Conservation (phyloP, 2,797 vertebrate genomes). For the Lagorchestes hirsutus region DNA sequence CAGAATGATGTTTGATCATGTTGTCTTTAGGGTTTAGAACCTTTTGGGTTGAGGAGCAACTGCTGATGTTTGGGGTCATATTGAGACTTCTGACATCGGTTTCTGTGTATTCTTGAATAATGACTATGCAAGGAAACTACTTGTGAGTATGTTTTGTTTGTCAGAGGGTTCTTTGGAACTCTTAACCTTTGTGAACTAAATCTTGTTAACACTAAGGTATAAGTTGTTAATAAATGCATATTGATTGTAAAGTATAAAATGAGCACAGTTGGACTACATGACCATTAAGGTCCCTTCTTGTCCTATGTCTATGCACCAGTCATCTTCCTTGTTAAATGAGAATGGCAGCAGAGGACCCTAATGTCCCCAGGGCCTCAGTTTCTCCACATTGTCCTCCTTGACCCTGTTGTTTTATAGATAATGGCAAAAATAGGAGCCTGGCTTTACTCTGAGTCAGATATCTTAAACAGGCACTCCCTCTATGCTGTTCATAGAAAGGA, state of each 20-base stretch:
- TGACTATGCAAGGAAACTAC: not conserved
- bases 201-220: not conserved
- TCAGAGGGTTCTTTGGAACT: not conserved
- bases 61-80: not conserved
- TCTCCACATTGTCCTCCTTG: not conserved
- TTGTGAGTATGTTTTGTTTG: not conserved
- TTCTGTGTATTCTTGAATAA: not conserved
- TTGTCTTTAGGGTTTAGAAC: not conserved
- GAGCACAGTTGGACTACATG: not conserved
- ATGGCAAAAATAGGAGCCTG: not conserved
- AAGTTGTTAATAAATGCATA: not conserved
- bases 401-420: not conserved
- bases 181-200: not conserved
- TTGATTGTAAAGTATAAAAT: not conserved
- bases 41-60: not conserved
- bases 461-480: not conserved
- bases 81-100: not conserved
- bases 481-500: too few relatives aligned
- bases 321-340: not conserved
- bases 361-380: not conserved
- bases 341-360: not conserved
- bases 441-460: not conserved
- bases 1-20: not conserved
- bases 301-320: not conserved
- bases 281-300: not conserved